Conservation (phyloP, 1,140 invertebrate genomes). For the Drosophila albomicans region DNA sequence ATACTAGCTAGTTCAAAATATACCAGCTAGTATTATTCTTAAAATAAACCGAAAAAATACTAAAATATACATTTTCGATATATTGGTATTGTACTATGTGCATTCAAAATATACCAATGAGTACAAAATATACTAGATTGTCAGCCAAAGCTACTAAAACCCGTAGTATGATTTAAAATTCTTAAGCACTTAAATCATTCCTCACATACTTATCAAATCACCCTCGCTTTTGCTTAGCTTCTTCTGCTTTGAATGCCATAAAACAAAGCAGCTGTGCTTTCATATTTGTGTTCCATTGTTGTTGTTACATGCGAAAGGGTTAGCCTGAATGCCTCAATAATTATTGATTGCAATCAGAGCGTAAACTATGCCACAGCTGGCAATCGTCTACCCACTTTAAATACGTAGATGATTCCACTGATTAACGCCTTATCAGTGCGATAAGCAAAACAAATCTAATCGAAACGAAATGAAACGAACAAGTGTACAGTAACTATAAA, state of each 20-base stretch:
- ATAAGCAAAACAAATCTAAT: conserved; percentile 12
- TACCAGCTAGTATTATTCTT: too few species aligned
- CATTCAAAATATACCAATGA: too few species aligned
- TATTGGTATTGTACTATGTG: too few species aligned
- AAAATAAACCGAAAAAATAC: too few species aligned
- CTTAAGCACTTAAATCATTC: too few species aligned
- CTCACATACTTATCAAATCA: neutral
- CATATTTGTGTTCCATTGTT: neutral
- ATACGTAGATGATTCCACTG: neutral
- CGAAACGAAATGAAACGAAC: conserved; percentile 1
- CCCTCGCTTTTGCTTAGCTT: neutral
- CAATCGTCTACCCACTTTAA: neutral
- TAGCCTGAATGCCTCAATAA: conserved; percentile 14
- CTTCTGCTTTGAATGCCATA: neutral
- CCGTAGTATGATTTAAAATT: too few species aligned
- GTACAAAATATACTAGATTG: too few species aligned
- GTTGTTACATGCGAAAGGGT: neutral
- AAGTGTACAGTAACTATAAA: conserved; percentile 1
- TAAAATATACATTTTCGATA: too few species aligned
- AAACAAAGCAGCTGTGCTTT: neutral
- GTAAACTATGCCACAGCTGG: conserved; percentile 9
- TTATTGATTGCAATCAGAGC: conserved; percentile 16
- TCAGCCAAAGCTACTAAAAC: too few species aligned
- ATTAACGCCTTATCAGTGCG: conserved; percentile 3
- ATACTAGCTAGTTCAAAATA: too few species aligned